Evolutionary conservation across 1,140 invertebrate genomes (phyloP).

Genomic region (Subanguina moxae): DNA sequence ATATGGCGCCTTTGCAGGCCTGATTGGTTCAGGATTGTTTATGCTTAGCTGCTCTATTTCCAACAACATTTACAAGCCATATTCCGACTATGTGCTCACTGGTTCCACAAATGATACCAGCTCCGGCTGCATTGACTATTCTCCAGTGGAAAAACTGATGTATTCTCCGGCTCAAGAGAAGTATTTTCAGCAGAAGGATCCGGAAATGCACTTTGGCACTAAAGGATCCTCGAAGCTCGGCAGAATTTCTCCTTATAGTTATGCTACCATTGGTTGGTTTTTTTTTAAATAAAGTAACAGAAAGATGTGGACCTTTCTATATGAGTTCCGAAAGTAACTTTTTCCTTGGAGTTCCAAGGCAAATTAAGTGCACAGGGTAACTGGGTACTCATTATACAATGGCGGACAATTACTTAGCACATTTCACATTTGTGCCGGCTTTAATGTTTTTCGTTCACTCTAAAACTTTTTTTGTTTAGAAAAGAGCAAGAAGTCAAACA

Average conservation of each 20-base stretch:
- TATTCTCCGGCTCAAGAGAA: slow-evolving; percentile 10
- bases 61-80: slow-evolving; percentile 38
- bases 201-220: slow-evolving; percentile 32
- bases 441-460: no score
- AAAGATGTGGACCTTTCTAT: no score
- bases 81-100: slow-evolving; percentile 32
- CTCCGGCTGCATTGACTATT: slow-evolving; percentile 20
- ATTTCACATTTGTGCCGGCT: no score
- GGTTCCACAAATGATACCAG: slow-evolving; percentile 3
- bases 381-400: no score
- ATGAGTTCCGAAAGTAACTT: no score
- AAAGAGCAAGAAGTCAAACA: no score
- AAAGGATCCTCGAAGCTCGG: slow-evolving; percentile 8
- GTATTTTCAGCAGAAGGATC: slow-evolving; percentile 19
- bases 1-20: slow-evolving; percentile 35
- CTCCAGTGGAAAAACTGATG: not conserved
- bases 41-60: slow-evolving; percentile 26
- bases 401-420: no score
- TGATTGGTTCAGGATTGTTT: slow-evolving; percentile 18
- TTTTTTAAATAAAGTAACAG: not conserved
- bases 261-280: slow-evolving; percentile 26
- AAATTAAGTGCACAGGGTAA: no score
- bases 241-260: slow-evolving; percentile 35
- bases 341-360: no score
- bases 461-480: no score